Evolutionary conservation across 2,888 invertebrate genomes (phyloP), one percentile per base, ranked within the genome.

Genomic region (Lumbricus terrestris): DNA sequence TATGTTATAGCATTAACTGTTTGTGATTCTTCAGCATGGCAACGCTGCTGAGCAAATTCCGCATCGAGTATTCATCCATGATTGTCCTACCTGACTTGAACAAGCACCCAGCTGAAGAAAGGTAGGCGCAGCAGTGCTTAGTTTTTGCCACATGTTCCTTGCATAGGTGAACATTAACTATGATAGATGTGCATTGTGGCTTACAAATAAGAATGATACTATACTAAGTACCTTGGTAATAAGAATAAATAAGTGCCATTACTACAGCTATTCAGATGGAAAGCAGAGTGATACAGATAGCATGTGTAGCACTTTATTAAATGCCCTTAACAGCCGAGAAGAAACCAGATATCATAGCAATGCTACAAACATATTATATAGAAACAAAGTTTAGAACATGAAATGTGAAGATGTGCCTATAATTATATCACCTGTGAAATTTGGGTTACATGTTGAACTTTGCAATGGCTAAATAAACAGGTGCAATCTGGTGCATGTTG

Each of bases 31-130:
- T 88, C 95, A 98, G 98, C 92, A 98, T 99, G 98, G 99, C 98
- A 15, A 97, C 98, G 92, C 96, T 99, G 40, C 95, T 99, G 88
- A 97, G 98, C 4, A 99, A 99, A 96, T 99, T 99, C 95, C 96
- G 99, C 90, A 99, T 99, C 93, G 98, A 99, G 95, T 99, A 98
- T 95, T 97, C 98, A 0, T 98, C 98, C 92, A 96, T 99, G 92
- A 97, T 97, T 93, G 97, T 99, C 92, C 97, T 99, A 91, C 96
- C 98, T 0, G 98, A 98, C 94, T 97, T 98, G 90, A 97, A 97
- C 42, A 97, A 97, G 94, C 97, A 97, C 93, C 98, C 99, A 0
- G 96, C 96, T 92, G 97, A 97, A 92, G 96, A 93, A 90, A 94
- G 93, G 94, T 94, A 91, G n/a, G 88, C 82, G 11, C n/a, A 29